Conservation (phyloP, 2,113 vertebrate species). For the Callipepla californica region DNA sequence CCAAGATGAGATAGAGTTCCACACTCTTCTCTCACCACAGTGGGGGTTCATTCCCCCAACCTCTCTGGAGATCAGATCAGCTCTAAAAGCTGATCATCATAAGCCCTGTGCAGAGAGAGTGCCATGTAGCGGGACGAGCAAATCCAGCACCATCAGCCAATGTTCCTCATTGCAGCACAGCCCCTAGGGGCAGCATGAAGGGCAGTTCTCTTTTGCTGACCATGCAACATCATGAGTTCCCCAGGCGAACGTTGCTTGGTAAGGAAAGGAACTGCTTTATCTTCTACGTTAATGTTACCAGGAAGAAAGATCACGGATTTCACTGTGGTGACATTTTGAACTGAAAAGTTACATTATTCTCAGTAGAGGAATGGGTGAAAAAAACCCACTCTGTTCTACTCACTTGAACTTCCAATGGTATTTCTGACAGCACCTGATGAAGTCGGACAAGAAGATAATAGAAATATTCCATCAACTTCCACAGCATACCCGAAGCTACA, state of each 20-base stretch:
- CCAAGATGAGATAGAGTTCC: neutral
- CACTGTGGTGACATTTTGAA: neutral
- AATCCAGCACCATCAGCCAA: neutral
- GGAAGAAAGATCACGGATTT: neutral
- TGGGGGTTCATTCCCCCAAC: neutral
- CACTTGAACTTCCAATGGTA: neutral
- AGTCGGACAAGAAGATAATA: conserved; percentile 38
- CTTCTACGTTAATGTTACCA: neutral
- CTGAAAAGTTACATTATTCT: neutral
- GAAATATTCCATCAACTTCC: neutral
- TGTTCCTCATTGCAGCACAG: neutral
- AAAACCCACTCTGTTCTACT: neutral
- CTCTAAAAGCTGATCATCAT: neutral
- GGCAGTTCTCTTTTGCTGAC: neutral
- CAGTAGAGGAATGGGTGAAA: neutral
- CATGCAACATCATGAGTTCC: neutral
- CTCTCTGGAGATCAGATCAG: neutral
- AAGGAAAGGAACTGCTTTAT: neutral
- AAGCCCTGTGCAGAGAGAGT: neutral
- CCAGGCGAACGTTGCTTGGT: neutral
- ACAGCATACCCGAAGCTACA: neutral
- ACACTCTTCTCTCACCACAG: neutral
- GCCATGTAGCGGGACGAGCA: neutral
- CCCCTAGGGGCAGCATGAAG: neutral
- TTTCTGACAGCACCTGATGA: conserved; percentile 41